Base-by-base conservation (phyloP, 2,797 vertebrate genomes). In the Dryobates pubescens region DNA sequence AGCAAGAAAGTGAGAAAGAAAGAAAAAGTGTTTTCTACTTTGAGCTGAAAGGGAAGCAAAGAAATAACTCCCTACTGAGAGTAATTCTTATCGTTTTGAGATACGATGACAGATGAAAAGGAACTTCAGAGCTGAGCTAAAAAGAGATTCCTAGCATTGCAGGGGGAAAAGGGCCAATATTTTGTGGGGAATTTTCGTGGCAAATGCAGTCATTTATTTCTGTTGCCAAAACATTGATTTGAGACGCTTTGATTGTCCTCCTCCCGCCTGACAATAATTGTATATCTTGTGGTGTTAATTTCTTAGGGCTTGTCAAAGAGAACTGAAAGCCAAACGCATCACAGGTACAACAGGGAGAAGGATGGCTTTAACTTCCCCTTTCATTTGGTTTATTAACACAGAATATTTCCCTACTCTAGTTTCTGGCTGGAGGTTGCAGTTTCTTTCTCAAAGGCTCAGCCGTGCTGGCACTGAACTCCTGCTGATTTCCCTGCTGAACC, bases 21-120 rank as follows among this genome's bases (percentile, higher is more conserved):
- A 30, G 6, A 9, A 54, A 72, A 78, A 64, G 34, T 73, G 76
- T 74, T 93, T 89, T 83, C 73, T 93, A 49, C 88, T 95, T 93
- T 63, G 61, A 94, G 43, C 83, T 76, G 86, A 82, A 62, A 85
- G 86, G n/a, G 84, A 92, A 94, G 68, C 0, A 0, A 82, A 96
- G 89, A 93, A 95, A 62, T 89, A 94, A 94, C 92, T 94, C 94
- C 93, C 95, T 83, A 95, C 95, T 90, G 96, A 93, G 94, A 89
- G 86, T 90, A 94, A 96, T 94, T 94, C 96, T 94, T 94, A 89
- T 82, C 90, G 3, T 93, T 94, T 92, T 88, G 57, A 94, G 92
- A 86, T 84, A n/a, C 1, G 73, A 54, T 95, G 95, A 94, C 93
- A 92, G 92, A 94, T 95, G 78, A 94, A 96, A 94, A 90, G 79